Conservation (phyloP, 2,888 invertebrate genomes). For the Dryobota labecula region DNA sequence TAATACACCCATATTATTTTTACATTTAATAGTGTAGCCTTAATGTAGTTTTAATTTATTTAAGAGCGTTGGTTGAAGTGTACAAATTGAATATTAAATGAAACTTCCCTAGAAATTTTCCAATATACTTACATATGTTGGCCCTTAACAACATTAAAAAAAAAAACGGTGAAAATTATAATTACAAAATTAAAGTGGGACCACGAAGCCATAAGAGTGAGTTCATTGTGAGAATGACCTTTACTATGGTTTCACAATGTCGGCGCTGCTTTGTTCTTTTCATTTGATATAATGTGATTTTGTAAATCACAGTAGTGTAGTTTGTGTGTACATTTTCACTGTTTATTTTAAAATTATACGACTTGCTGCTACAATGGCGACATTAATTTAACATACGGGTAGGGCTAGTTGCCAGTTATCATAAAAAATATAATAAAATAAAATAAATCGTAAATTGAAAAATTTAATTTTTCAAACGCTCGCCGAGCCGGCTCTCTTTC, state of each 20-base stretch:
- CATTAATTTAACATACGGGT: too few species aligned
- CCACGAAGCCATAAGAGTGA: slow-evolving; percentile 75
- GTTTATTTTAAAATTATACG: neutral
- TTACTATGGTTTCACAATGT: slow-evolving; percentile 80
- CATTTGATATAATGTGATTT: slow-evolving; percentile 66
- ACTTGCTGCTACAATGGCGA: too few species aligned
- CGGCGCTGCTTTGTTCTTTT: slow-evolving; percentile 67
- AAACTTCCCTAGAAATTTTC: neutral
- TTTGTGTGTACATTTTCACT: slow-evolving; percentile 24
- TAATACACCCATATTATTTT: too few species aligned
- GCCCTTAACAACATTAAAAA: neutral
- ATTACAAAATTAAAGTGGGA: slow-evolving; percentile 53
- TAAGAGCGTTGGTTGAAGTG: neutral
- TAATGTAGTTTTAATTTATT: too few species aligned
- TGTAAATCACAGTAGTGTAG: slow-evolving; percentile 29
- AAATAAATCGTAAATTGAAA: too few species aligned
- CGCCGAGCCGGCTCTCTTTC: too few species aligned
- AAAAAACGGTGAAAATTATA: slow-evolving; percentile 37
- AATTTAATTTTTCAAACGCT: too few species aligned
- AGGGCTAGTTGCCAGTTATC: too few species aligned
- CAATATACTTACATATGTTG: neutral
- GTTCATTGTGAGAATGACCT: slow-evolving; percentile 74
- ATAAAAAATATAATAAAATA: too few species aligned
- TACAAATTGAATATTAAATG: neutral
- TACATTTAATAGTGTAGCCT: too few species aligned